Base-by-base conservation (phyloP, 2,113 vertebrate genomes). In the Heloderma charlesbogerti region DNA sequence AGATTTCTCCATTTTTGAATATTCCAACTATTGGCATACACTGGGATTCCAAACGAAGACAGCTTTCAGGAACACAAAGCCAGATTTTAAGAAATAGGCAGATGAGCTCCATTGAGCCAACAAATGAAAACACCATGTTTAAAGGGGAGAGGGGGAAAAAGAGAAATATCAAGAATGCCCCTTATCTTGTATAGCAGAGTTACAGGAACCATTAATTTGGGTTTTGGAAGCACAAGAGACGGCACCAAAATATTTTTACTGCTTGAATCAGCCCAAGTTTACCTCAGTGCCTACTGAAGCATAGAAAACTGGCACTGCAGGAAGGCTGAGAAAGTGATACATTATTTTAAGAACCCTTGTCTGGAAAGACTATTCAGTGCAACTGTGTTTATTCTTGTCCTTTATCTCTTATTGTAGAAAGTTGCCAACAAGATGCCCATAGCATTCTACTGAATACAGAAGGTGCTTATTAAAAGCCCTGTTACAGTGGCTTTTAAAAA, bases 391-490 rank as follows among this genome's bases (percentile, higher is more conserved):
- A 1, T 82, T 34, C 43, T 84, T 89, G 84, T 63, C 2, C 37
- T 31, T 80, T 79, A 40, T 37, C 48, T n/a, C 22, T 13, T 86
- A 77, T 51, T 90, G 16, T 60, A 78, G 27, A 83, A 78, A 40
- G 40, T 85, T 90, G 84, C 67, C 77, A 81, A 37, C 67, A 80
- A 82, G 67, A 74, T 83, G 78, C 54, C 67, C 63, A 80, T 18
- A 71, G 57, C n/a, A 43, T 40, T 82, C 9, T 60, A 34, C 25
- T 22, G 29, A 91, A 82, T 82, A 37, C 37, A 75, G 48, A 87
- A 63, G 29, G 31, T 91, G 51, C 48, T 91, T 91, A 63, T 87
- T 87, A 75, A 77, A 87, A 63, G 25, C 25, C 45, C 7, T 4
- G 48, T 72, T 91, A 29, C 22, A 48, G n/a, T 48, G 7, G 40